Conservation (phyloP, 2,797 vertebrate genomes). For the Eurystomus glaucurus region DNA sequence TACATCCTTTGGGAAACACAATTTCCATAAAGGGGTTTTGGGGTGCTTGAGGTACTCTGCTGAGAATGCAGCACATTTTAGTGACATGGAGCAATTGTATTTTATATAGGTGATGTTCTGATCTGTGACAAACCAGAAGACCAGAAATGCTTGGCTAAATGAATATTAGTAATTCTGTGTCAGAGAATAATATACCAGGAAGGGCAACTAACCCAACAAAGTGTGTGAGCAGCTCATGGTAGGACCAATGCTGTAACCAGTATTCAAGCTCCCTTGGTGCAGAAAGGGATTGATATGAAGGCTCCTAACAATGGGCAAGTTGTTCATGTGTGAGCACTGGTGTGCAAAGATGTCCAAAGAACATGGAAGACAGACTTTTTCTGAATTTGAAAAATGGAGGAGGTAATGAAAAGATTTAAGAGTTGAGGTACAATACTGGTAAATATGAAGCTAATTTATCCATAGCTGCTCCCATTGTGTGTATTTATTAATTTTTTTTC, state of each 20-base stretch:
- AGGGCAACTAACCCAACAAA: neutral
- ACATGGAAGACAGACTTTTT: neutral
- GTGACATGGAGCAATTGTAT: accelerated
- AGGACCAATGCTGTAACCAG: accelerated
- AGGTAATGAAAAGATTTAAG: neutral
- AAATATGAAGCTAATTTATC: neutral
- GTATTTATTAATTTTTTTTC: neutral
- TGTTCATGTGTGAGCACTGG: neutral
- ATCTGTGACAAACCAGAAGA: neutral
- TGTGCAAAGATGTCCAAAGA: neutral
- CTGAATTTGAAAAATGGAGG: neutral
- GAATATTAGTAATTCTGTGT: neutral
- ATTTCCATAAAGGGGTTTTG: neutral
- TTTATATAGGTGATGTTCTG: neutral
- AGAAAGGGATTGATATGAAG: neutral
- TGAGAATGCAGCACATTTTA: neutral
- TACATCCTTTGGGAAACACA: neutral
- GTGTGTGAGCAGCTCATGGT: neutral
- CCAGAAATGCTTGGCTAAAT: neutral
- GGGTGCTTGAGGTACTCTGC: neutral
- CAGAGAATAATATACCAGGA: accelerated
- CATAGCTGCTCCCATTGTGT: neutral
- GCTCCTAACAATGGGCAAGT: neutral
- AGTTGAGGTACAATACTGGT: neutral
- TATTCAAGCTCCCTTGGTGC: neutral